Conservation (phyloP, 2,888 invertebrate species). For the Bombylius major region DNA sequence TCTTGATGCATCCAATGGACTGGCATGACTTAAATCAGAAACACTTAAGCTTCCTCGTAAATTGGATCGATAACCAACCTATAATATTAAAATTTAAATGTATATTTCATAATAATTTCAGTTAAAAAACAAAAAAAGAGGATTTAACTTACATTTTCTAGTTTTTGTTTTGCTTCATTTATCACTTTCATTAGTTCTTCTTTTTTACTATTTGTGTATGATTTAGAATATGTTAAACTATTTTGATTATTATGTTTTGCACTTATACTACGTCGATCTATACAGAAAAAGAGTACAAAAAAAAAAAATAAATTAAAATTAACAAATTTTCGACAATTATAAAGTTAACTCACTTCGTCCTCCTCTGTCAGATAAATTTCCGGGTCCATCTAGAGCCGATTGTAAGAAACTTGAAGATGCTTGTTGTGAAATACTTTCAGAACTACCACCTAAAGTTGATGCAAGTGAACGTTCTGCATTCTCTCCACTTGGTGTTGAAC, state of each 20-base stretch:
- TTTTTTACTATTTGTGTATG: conserved; percentile 37
- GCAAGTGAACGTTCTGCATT: conserved; percentile 56
- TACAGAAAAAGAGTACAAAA: too few species aligned
- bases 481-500: conserved; percentile 70
- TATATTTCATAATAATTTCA: too few species aligned
- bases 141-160: conserved; percentile 65
- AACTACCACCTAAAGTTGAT: conserved; percentile 60
- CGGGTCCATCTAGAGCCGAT: conserved; percentile 35
- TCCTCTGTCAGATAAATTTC: conserved; percentile 29
- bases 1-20: conserved; percentile 30
- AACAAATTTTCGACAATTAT: not conserved
- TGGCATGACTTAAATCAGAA: conserved; percentile 64
- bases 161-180: conserved; percentile 70
- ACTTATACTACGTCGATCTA: conserved; percentile 49
- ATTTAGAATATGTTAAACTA: conserved; percentile 33
- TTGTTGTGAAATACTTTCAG: conserved; percentile 42
- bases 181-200: conserved; percentile 73
- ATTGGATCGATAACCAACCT: conserved; percentile 68
- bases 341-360: conserved; percentile 26
- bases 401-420: conserved; percentile 31
- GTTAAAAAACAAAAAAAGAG: too few species aligned
- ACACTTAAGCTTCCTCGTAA: conserved; percentile 78
- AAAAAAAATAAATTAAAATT: conserved; percentile 2
- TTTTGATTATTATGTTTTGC: conserved; percentile 42
- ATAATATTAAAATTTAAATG: conserved; percentile 2